Conservation (phyloP, 2,888 invertebrate species). For the Agrochola macilenta region DNA sequence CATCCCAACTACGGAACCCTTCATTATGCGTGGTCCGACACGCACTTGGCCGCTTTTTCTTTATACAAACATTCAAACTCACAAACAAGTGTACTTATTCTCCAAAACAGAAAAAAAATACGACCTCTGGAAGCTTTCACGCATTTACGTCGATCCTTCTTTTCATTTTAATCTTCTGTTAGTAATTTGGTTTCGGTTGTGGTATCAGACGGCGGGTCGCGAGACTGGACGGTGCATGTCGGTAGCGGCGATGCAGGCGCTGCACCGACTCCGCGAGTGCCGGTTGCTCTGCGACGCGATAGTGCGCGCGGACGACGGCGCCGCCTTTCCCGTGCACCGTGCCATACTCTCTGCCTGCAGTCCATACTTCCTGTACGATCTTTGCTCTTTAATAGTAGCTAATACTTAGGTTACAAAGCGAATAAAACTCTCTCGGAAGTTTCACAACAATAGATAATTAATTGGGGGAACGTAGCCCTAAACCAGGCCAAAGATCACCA, state of each 20-base stretch:
- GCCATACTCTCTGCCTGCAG: slow-evolving; percentile 97
- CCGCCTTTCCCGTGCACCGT: slow-evolving; percentile 95
- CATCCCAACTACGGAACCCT: too few relatives aligned
- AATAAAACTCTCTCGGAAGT: background rate
- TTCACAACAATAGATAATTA: background rate
- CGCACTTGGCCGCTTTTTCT: too few relatives aligned
- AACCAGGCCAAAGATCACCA: background rate
- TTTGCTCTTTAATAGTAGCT: background rate
- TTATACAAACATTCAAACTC: too few relatives aligned
- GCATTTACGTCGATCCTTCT: background rate
- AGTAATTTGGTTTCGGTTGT: slow-evolving; percentile 18
- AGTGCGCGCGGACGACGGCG: slow-evolving; percentile 95
- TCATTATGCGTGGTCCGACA: too few relatives aligned
- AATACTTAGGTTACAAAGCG: background rate
- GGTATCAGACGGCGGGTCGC: slow-evolving; percentile 87
- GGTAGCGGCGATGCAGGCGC: slow-evolving; percentile 95
- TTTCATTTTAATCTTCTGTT: background rate
- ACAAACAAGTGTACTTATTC: too few relatives aligned
- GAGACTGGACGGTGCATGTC: slow-evolving; percentile 94
- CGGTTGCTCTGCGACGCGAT: slow-evolving; percentile 97
- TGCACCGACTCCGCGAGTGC: slow-evolving; percentile 95
- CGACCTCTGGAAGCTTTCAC: too few relatives aligned
- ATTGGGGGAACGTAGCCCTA: background rate
- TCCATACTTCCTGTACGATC: slow-evolving; percentile 95
- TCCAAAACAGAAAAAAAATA: too few relatives aligned